Base-by-base conservation (phyloP, 2,797 vertebrate genomes). In the Spinibarbus caldwelli region DNA sequence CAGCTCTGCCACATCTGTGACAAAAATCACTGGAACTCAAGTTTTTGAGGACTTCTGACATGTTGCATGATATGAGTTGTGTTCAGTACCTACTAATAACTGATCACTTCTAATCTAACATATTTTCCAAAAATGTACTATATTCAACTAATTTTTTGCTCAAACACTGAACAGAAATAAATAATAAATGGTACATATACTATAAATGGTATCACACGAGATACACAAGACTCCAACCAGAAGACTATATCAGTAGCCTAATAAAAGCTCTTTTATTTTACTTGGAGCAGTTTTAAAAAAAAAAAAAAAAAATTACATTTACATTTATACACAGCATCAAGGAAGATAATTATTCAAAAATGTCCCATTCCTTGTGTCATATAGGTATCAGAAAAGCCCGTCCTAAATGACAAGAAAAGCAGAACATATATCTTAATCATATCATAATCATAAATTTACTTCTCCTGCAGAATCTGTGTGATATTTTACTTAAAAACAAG, bases 1-100 rank as follows among this genome's bases (percentile, higher is more conserved):
- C 81, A 83, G 70, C 80, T 83, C 70, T 88, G 77, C 68, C 70
- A 83, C 88, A 89, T 89, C 86, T 89, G 80, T 87, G 83, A 70
- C 66, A 47, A 78, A 81, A 57, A 72, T 80, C 38, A 81, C 62
- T 71, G 62, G 49, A 83, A 31, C 36, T 59, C 45, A 52, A 78
- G 36, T 67, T 82, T 75, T 85, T 80, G 36, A 70, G 31, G 62
- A 71, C 34, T 73, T 43, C 0, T 47, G 21, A 75, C 19, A 79
- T 43, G 43, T 79, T 81, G n/a, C 78, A 82, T 52, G 23, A 75
- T 49, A 57, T 14, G n/a, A 43, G 54, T 34, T 72, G 52, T 11
- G 2, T 21, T 64, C 71, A 72, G 14, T 52, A 75, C 7, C 26
- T 47, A 41, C 21, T 11, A 38, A 38, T 10, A 17, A 26, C 23